Evolutionary conservation across 2,888 invertebrate genomes (phyloP), one percentile per base, ranked within the genome.

Genomic region (Theretra japonica): DNA sequence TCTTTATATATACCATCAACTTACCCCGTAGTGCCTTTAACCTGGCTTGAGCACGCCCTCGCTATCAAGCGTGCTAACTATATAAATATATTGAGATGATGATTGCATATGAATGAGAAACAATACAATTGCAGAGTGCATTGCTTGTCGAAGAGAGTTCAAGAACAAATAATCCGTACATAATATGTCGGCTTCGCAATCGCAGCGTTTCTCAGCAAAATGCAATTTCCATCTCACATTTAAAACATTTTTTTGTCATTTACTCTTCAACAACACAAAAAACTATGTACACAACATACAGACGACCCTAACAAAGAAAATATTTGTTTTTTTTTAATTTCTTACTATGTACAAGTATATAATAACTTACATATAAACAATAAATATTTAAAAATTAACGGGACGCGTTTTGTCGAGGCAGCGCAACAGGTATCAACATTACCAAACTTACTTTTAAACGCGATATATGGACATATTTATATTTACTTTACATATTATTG

Each of bases 301-400:
- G 88, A 87, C 85, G 84, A 88, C 87, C 86, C 86, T 91, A 89
- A 88, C 85, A 86, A 90, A 87, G 82, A 84, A 88, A 88, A 88
- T 88, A 86, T 90, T 88, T 89, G 84, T 87, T 86, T 82, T 84
- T 84, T 86, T 85, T 86, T 84, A 79, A 88, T 86, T 86, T 87
- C 90, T 89, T 89, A 90, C 83, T 93, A 92, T 93, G 84, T 93
- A 93, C 91, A 92, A 79, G 80, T 81, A 83, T 90, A 91, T 92
- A 93, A 93, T 90, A 92, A 90, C 93, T 93, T 93, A 93, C 79
- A 92, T 92, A 93, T 85, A 90, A 91, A 91, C 82, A 88, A 92
- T 92, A 92, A 91, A 93, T 91, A 92, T 84, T 82, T 91, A 90
- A 89, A 93, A 92, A 91, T 84, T 83, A 88, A 85, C 81, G 80